These are phyloP conservation scores for Antechinus stuartii DNA, from an alignment of 2,113 vertebrate genomes.

Conservation along the genomic window DNA sequence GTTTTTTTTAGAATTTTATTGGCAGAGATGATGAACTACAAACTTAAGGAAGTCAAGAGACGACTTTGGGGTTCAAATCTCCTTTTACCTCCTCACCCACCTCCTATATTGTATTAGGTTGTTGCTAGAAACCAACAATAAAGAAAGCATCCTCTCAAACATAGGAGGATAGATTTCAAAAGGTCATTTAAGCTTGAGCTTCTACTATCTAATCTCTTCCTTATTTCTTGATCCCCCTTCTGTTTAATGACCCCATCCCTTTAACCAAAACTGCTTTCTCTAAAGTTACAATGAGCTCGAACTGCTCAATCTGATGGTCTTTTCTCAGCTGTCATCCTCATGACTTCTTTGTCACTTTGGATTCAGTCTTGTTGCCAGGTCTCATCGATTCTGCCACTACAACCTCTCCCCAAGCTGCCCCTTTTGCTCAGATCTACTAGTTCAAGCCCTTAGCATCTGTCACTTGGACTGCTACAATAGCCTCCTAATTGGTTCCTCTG, in stretches of 20 bases:
- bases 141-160: neutral
- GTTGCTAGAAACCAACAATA: conserved; percentile 1
- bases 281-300: neutral
- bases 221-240: neutral
- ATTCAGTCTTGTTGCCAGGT: neutral
- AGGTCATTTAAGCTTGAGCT: neutral
- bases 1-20: conserved; percentile 20
- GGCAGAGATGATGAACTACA: conserved; percentile 71
- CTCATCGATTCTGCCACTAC: neutral
- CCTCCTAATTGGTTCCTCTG: neutral
- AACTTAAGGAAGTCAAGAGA: conserved; percentile 48
- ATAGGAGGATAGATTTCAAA: neutral
- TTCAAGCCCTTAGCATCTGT: neutral
- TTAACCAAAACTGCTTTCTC: neutral
- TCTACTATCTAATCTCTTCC: neutral
- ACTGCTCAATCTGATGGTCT: neutral
- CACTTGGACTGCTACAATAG: neutral
- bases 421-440: neutral
- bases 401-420: neutral
- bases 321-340: neutral
- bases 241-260: neutral
- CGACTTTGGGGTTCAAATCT: conserved; percentile 51
- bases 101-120: neutral
- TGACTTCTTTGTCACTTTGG: neutral
- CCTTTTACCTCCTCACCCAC: neutral